Conservation (phyloP, 1,140 invertebrate genomes). For the Nautilus pompilius region DNA sequence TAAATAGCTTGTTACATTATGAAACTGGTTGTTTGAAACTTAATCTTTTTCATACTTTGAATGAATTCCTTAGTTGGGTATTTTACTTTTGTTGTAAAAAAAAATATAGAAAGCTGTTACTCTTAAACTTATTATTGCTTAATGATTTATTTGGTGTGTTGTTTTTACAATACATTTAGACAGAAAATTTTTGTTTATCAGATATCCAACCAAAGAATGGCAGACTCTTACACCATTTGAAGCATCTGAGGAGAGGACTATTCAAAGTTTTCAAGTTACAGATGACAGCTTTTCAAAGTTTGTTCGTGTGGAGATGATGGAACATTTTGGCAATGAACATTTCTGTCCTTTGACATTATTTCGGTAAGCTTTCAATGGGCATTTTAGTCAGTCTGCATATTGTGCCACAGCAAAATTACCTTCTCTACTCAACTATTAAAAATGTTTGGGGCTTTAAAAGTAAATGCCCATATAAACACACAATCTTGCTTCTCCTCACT, state of each 20-base stretch:
- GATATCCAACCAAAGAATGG: constrained; percentile 92
- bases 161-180: background rate
- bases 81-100: background rate
- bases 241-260: constrained; percentile 78
- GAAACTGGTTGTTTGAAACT: too few species aligned
- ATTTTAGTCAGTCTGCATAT: too few species aligned
- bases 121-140: background rate
- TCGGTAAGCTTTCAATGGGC: constrained; percentile 28
- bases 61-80: background rate
- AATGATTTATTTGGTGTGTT: too few species aligned
- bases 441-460: too few species aligned
- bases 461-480: too few species aligned
- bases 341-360: constrained; percentile 88
- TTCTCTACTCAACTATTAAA: too few species aligned
- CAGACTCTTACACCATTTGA: constrained; percentile 79
- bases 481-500: too few species aligned
- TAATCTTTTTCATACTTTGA: background rate
- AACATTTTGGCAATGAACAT: constrained; percentile 93
- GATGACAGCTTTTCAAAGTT: constrained; percentile 86
- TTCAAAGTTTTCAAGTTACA: background rate
- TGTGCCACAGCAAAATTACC: too few species aligned
- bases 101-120: background rate
- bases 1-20: too few species aligned
- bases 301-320: constrained; percentile 77
- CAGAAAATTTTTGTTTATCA: constrained; percentile 33